phyloP scores from a whole-genome alignment of 2,797 vertebrate genomes.

The Anolis apletophallus region DNA sequence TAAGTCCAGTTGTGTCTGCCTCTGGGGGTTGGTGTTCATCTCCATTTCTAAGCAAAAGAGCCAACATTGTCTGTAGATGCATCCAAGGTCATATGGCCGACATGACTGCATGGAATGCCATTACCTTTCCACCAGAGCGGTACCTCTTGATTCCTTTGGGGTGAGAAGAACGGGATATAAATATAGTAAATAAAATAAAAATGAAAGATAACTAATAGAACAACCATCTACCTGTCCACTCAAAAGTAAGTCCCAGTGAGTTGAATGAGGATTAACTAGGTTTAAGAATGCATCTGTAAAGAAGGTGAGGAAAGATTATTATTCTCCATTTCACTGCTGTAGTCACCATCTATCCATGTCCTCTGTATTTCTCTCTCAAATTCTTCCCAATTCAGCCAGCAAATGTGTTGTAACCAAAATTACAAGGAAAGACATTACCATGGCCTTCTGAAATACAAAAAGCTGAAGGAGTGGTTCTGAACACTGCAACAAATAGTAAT shows the following conservation, averaged over 20 bases:
- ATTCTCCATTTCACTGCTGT: not conserved
- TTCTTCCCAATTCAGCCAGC: not conserved
- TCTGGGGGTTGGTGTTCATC: too few species aligned
- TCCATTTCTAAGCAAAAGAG: too few species aligned
- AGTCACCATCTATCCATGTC: not conserved
- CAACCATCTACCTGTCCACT: not conserved
- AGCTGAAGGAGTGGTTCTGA: not conserved
- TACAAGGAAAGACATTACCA: not conserved
- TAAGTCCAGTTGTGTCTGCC: too few species aligned
- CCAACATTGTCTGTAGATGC: too few species aligned
- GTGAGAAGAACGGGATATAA: too few species aligned
- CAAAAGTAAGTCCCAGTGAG: not conserved
- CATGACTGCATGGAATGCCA: too few species aligned
- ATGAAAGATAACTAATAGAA: not conserved
- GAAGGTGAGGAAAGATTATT: not conserved
- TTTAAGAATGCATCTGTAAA: not conserved
- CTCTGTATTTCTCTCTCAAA: not conserved
- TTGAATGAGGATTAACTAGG: not conserved
- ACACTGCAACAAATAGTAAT: not conserved
- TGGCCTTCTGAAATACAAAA: constrained; percentile 1
- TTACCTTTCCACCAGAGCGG: too few species aligned
- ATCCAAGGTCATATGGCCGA: too few species aligned
- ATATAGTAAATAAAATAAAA: too few species aligned
- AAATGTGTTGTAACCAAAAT: not conserved
- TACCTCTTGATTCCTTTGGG: too few species aligned